Conservation (phyloP, 2,113 vertebrate species). For the Nothoprocta perdicaria region DNA sequence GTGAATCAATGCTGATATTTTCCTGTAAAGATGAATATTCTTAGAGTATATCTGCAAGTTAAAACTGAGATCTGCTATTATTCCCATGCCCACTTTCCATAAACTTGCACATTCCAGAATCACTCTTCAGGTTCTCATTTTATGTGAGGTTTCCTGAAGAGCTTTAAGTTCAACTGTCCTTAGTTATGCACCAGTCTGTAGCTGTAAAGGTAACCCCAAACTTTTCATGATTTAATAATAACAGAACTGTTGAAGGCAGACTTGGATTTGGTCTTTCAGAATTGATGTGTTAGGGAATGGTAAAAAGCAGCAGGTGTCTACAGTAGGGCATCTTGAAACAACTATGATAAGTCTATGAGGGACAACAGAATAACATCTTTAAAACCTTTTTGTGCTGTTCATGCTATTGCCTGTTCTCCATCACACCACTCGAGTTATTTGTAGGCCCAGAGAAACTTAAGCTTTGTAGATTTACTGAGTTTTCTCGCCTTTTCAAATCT, state of each 20-base stretch:
- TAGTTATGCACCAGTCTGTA: background rate
- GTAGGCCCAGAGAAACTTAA: constrained; percentile 39
- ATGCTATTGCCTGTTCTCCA: background rate
- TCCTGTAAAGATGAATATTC: background rate
- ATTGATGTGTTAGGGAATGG: background rate
- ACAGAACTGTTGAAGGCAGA: background rate
- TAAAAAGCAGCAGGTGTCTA: background rate
- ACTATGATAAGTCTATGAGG: background rate
- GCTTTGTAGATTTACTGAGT: constrained; percentile 36
- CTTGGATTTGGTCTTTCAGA: background rate
- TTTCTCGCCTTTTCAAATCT: constrained; percentile 62
- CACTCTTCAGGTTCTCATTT: background rate
- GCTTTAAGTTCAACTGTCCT: background rate
- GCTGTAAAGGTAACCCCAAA: accelerated
- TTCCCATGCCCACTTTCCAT: background rate
- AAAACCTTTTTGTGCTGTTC: background rate
- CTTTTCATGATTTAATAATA: background rate
- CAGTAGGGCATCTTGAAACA: background rate
- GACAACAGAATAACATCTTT: background rate
- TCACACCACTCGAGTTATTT: background rate
- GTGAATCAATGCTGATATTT: no score
- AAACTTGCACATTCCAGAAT: background rate
- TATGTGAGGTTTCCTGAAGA: background rate
- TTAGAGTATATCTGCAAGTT: background rate
- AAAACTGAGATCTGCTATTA: background rate